A percentile compares a stretch with the other conserved stretches of the same genome.
Evolutionary conservation across 2,797 vertebrate species (phyloP).

Genomic region (Manis crassicaudata): DNA sequence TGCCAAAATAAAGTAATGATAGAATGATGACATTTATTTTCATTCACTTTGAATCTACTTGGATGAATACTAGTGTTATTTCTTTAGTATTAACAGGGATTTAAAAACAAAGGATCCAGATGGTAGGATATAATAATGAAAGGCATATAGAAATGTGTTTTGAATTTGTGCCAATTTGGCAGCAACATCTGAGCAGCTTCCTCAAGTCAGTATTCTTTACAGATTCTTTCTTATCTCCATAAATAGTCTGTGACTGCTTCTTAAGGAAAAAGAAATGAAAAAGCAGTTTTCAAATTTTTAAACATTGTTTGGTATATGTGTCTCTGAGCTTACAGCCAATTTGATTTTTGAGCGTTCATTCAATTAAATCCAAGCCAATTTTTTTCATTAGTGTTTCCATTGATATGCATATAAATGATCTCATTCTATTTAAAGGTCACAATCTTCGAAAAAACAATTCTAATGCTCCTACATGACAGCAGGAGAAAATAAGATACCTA

Average conservation of each 20-base stretch:
- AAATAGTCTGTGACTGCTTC: conserved; percentile 48
- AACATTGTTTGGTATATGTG: background rate
- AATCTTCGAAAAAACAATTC: background rate
- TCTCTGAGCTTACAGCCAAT: background rate
- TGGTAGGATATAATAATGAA: conserved; percentile 64
- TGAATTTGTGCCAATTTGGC: conserved; percentile 52
- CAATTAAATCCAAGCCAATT: background rate
- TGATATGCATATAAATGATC: background rate
- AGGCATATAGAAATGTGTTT: conserved; percentile 24
- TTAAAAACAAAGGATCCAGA: conserved; percentile 50
- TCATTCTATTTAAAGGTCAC: conserved; percentile 15
- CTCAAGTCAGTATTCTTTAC: conserved; percentile 40
- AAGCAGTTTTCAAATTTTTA: background rate
- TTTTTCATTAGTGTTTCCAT: background rate
- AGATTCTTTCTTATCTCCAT: conserved; percentile 41
- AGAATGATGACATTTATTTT: background rate
- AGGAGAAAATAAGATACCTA: background rate
- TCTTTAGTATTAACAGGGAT: conserved; percentile 40
- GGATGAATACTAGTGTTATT: conserved; percentile 21
- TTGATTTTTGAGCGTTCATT: conserved; percentile 13
- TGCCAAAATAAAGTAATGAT: background rate
- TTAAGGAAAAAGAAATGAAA: background rate
- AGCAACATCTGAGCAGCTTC: conserved; percentile 4
- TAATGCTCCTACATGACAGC: background rate
- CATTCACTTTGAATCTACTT: conserved; percentile 35